Conservation (phyloP, 2,113 vertebrate species). For the Phrynocephalus versicolor region DNA sequence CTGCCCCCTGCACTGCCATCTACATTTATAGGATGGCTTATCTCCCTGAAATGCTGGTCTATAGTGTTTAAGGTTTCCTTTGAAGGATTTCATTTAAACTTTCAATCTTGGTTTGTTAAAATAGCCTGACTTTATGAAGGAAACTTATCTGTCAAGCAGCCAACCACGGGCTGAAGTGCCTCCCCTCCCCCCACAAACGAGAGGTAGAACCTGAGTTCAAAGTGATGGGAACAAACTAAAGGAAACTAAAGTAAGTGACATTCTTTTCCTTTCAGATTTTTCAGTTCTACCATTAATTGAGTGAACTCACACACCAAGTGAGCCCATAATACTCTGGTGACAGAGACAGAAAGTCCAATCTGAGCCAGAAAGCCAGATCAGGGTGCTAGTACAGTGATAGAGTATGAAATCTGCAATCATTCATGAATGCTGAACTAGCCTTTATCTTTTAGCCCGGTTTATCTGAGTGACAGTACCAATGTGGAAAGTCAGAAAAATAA, state of each 20-base stretch:
- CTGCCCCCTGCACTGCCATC: background rate
- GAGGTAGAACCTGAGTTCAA: background rate
- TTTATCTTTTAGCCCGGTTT: background rate
- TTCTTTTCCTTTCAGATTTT: background rate
- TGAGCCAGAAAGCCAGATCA: background rate
- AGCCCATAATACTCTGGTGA: background rate
- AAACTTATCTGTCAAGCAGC: background rate
- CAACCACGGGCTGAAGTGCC: background rate
- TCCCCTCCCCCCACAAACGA: no score
- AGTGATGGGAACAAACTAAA: background rate
- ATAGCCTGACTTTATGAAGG: background rate
- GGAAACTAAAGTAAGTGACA: no score
- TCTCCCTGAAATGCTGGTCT: background rate
- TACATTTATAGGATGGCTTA: background rate
- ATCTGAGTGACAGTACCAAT: background rate
- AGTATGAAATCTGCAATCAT: background rate
- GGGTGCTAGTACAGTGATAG: background rate
- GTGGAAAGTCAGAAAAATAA: background rate
- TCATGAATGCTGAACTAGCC: background rate
- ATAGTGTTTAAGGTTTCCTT: background rate
- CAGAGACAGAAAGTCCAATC: background rate
- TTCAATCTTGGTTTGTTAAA: background rate
- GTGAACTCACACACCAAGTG: background rate
- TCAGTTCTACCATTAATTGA: background rate
- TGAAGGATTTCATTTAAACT: background rate